Evolutionary conservation across 2,113 vertebrate species (phyloP).

Genomic region (Nerophis ophidion): DNA sequence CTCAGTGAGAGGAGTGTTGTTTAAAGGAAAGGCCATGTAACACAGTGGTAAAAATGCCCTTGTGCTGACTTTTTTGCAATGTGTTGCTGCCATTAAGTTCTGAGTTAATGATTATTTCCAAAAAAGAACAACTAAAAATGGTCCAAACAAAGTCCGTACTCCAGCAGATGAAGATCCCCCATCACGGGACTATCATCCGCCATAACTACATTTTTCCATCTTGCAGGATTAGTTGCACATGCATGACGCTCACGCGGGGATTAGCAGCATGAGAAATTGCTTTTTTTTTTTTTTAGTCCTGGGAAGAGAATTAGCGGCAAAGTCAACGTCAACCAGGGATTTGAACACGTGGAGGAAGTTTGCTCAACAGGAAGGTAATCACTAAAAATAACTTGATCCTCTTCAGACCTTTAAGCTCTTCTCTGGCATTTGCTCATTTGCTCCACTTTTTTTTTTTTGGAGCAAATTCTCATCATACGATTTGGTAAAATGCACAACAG

Average conservation of each 20-base stretch:
- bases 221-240: constrained; percentile 41
- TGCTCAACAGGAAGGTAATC: not conserved
- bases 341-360: constrained; percentile 12
- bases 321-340: constrained; percentile 37
- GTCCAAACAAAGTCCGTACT: too few relatives aligned
- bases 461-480: not conserved
- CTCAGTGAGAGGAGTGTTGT: too few relatives aligned
- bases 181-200: constrained; percentile 12
- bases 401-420: not conserved
- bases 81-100: too few relatives aligned
- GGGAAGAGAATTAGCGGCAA: constrained; percentile 25
- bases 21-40: too few relatives aligned
- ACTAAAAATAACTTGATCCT: not conserved
- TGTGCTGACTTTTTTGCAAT: too few relatives aligned
- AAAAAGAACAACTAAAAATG: too few relatives aligned
- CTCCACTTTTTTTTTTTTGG: not conserved
- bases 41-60: too few relatives aligned
- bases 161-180: not conserved
- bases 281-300: constrained; percentile 25
- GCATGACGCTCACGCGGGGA: constrained; percentile 29
- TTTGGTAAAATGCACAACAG: not conserved
- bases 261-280: constrained; percentile 38
- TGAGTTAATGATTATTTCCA: too few relatives aligned
- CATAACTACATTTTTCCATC: constrained; percentile 25
- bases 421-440: not conserved